Conservation (phyloP, 2,113 vertebrate genomes). For the Columba livia region DNA sequence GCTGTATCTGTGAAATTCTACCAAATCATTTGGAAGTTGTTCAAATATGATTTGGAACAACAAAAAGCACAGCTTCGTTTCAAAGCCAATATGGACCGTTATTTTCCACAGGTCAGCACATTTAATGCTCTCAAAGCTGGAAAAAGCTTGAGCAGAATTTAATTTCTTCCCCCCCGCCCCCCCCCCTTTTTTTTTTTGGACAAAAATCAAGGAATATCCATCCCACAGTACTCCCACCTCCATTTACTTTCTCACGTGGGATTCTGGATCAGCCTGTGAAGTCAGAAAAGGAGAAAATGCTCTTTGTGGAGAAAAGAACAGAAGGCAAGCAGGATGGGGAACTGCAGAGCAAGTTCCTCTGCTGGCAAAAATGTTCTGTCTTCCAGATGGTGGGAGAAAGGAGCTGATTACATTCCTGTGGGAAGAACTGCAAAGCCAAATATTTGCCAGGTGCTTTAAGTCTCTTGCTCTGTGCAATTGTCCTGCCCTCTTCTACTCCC, state of each 20-base stretch:
- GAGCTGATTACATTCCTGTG: constrained; percentile 36
- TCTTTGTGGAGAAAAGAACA: constrained; percentile 16
- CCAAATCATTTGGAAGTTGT: background rate
- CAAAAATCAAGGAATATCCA: background rate
- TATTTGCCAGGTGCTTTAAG: constrained; percentile 55
- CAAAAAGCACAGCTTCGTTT: background rate
- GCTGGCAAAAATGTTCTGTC: constrained; percentile 25
- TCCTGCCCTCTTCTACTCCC: constrained; percentile 25
- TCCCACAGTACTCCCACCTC: background rate
- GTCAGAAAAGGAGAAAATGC: background rate
- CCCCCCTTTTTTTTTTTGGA: background rate
- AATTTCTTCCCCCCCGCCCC: no score
- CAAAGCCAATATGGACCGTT: background rate
- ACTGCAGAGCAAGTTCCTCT: constrained; percentile 31
- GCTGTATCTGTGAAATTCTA: background rate
- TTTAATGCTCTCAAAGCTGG: background rate
- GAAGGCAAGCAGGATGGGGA: constrained; percentile 31
- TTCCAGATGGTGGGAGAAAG: constrained; percentile 55
- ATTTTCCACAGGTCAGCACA: background rate
- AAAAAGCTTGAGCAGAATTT: background rate
- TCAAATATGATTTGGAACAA: background rate
- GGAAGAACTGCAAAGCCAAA: constrained; percentile 14
- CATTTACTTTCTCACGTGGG: background rate
- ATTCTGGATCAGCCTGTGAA: constrained; percentile 6
- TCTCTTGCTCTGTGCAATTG: background rate